These are phyloP conservation scores for Lethrus apterus DNA, from an alignment of 1,140 invertebrate genomes.

Conservation along the genomic window DNA sequence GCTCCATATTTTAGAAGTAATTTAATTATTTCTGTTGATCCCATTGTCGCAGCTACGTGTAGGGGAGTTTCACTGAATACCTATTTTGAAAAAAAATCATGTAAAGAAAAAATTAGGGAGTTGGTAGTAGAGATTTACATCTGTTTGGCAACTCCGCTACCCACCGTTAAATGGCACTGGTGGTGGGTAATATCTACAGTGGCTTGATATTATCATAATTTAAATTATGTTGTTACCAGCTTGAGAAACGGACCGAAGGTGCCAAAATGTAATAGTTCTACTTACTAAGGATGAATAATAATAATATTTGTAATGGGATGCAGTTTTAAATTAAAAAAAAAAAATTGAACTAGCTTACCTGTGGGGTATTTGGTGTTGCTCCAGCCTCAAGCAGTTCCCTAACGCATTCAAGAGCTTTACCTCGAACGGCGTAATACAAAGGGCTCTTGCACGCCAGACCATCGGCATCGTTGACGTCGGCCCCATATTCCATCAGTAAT, in stretches of 20 bases:
- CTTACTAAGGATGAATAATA: too few relatives aligned
- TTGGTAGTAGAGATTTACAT: too few relatives aligned
- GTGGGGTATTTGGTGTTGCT: conserved; percentile 68
- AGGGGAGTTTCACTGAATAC: conserved; percentile 77
- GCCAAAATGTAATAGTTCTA: too few relatives aligned
- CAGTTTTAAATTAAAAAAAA: too few relatives aligned
- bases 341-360: too few relatives aligned
- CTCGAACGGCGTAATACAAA: conserved; percentile 67
- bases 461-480: conserved; percentile 67
- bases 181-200: too few relatives aligned
- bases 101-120: not conserved
- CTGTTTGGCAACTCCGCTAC: too few relatives aligned
- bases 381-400: conserved; percentile 58
- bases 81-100: conserved; percentile 36
- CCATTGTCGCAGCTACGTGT: conserved; percentile 70
- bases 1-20: conserved; percentile 64
- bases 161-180: too few relatives aligned
- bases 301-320: too few relatives aligned
- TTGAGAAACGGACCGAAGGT: too few relatives aligned
- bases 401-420: conserved; percentile 59
- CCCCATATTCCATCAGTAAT: conserved; percentile 55
- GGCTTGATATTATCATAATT: too few relatives aligned
- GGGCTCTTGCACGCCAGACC: conserved; percentile 52
- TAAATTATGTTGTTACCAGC: too few relatives aligned
- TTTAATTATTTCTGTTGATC: conserved; percentile 58